Base-by-base conservation (phyloP, 2,113 vertebrate genomes). In the Peromyscus polionotus region DNA sequence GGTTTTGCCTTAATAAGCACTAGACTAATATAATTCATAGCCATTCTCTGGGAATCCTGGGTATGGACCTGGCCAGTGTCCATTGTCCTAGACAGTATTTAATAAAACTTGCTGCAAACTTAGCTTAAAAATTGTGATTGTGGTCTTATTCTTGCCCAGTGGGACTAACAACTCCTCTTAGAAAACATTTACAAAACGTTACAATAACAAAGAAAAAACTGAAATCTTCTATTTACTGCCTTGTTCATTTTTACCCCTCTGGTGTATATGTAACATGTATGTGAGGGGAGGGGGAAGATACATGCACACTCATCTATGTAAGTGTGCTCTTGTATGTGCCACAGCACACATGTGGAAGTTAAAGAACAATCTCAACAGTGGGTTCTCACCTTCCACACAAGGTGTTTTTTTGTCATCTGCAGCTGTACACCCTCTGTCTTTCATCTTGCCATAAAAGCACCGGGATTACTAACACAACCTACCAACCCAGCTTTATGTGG, bases 181-280 rank as follows among this genome's bases (percentile, higher is more conserved):
- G 24, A 93, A 95, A 97, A 91, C 31, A 93, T 86, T 95, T 91
- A 91, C 7, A 77, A 36, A 65, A 88, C 92, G 7, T 87, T 86
- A n/a, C n/a, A 76, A 85, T 76, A 95, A 88, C 42, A 79, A 93
- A 93, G 13, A 90, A 95, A 95, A 88, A 7, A 28, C 36, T 90
- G 20, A 85, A 94, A 75, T 1, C 91, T 96, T 92, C 73, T 83
- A 85, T 81, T 93, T 88, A 90, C 36, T 75, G 24, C 28, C 73
- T 80, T 96, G 72, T 26, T 94, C 79, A 90, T 81, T 85, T 54
- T 89, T 16, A 24, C 59, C n/a, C n/a, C 59, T 42, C n/a, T 42
- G 19, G 19, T 83, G 7, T 65, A 26, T 65, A 31, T 65, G 39
- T 84, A 28, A 65, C 45, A 11, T 31, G 59, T 63, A 42, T 24